These are phyloP conservation scores for Patiria miniata DNA, from an alignment of 35 echinoderm and acorn worm species.

Conservation along the genomic window DNA sequence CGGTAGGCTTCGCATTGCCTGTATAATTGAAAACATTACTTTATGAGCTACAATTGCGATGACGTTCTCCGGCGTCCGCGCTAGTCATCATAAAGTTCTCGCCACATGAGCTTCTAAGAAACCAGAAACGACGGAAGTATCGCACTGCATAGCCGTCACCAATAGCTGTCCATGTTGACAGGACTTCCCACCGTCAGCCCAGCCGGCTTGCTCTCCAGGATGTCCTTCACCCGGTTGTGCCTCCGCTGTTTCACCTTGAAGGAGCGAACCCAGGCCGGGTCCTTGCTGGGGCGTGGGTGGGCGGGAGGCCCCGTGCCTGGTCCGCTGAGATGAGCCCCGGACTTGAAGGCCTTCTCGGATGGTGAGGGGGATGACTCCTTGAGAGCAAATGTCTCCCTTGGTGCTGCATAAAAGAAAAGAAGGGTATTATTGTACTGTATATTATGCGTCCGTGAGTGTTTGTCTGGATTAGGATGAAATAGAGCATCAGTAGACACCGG, in stretches of 20 bases:
- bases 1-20: too few species aligned
- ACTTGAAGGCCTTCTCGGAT: slow-evolving; percentile 14
- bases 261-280: slow-evolving; percentile 35
- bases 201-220: slow-evolving; percentile 32
- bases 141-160: background rate
- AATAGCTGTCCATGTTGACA: slow-evolving; percentile 3
- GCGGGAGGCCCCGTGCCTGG: background rate
- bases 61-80: too few species aligned
- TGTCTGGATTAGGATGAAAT: too few species aligned
- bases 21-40: too few species aligned
- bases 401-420: slow-evolving; percentile 13
- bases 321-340: background rate
- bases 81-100: too few species aligned
- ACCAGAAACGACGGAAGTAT: too few species aligned
- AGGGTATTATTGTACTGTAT: slow-evolving; percentile 10
- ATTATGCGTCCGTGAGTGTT: slow-evolving; percentile 13
- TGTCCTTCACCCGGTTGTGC: slow-evolving; percentile 29
- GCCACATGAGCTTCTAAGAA: too few species aligned
- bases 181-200: slow-evolving; percentile 4
- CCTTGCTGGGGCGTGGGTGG: slow-evolving; percentile 1
- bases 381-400: slow-evolving; percentile 10
- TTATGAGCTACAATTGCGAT: too few species aligned
- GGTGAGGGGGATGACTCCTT: slow-evolving; percentile 27
- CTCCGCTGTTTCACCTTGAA: slow-evolving; percentile 46
- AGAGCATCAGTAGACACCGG: too few species aligned